These are phyloP conservation scores for Oenanthe oenanthe DNA, from an alignment of 2,113 vertebrate genomes.

Conservation along the genomic window DNA sequence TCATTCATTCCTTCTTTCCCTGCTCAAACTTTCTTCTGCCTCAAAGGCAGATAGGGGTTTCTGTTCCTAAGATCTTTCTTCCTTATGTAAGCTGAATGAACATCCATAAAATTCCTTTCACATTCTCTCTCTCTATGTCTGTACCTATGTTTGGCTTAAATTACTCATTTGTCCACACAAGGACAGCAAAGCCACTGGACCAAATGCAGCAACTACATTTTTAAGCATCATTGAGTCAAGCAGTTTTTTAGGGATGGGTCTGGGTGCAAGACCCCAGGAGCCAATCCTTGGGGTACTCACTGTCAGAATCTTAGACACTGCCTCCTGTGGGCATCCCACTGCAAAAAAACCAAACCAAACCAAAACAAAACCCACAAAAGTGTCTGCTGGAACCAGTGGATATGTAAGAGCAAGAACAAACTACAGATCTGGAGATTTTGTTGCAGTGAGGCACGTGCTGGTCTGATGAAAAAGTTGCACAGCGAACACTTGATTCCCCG, in stretches of 20 bases:
- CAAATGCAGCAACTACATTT: not conserved
- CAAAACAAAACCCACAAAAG: too few species aligned
- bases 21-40: not conserved
- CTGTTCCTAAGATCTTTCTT: not conserved
- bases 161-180: not conserved
- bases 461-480: not conserved
- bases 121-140: not conserved
- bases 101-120: not conserved
- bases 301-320: not conserved
- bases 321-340: not conserved
- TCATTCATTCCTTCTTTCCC: not conserved
- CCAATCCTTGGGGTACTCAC: not conserved
- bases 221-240: not conserved
- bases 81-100: not conserved
- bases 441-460: not conserved
- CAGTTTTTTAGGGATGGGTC: not conserved
- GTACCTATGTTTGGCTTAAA: not conserved
- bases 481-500: accelerated
- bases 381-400: not conserved
- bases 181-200: not conserved
- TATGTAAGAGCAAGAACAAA: not conserved
- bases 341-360: not conserved
- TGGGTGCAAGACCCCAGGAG: not conserved
- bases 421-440: not conserved
- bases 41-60: not conserved